These are phyloP conservation scores for Chironomus tepperi DNA, from an alignment of 1,140 invertebrate species.

Conservation along the genomic window DNA sequence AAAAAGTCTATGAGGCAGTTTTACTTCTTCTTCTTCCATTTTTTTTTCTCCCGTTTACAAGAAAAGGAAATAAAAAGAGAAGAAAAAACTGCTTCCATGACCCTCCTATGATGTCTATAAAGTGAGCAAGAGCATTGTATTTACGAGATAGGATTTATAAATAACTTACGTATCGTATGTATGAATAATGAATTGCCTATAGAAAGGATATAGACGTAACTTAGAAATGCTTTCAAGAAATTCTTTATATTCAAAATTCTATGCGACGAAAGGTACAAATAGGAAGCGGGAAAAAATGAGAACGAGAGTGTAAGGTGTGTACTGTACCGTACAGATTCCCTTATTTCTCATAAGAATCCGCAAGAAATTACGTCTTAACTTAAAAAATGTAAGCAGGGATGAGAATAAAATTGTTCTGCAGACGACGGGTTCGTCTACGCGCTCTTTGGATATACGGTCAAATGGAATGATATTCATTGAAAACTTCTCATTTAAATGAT, in stretches of 20 bases:
- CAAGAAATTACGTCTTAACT: conserved; percentile 19
- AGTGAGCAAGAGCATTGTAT: conserved; percentile 16
- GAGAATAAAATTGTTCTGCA: neutral
- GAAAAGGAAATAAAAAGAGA: neutral
- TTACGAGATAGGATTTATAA: neutral
- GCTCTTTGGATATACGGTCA: neutral
- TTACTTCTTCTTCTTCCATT: neutral
- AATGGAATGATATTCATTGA: no score
- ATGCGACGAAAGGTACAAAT: no score
- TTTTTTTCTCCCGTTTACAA: no score
- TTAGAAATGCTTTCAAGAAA: neutral
- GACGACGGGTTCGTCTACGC: neutral
- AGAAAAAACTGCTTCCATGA: conserved; percentile 8
- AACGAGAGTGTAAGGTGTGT: no score
- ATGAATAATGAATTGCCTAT: neutral
- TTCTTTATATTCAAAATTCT: no score
- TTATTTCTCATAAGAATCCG: no score
- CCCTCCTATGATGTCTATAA: neutral
- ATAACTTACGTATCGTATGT: neutral
- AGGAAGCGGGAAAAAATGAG: no score
- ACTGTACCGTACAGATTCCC: no score
- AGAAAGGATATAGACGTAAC: neutral
- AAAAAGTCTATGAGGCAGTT: neutral
- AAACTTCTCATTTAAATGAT: no score
- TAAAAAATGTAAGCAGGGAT: neutral